Percentiles rank a stretch among this genome's conserved stretches.
These are phyloP conservation scores for Paedocypris micromegethes DNA, from an alignment of 2,797 vertebrate genomes.

Conservation along the genomic window DNA sequence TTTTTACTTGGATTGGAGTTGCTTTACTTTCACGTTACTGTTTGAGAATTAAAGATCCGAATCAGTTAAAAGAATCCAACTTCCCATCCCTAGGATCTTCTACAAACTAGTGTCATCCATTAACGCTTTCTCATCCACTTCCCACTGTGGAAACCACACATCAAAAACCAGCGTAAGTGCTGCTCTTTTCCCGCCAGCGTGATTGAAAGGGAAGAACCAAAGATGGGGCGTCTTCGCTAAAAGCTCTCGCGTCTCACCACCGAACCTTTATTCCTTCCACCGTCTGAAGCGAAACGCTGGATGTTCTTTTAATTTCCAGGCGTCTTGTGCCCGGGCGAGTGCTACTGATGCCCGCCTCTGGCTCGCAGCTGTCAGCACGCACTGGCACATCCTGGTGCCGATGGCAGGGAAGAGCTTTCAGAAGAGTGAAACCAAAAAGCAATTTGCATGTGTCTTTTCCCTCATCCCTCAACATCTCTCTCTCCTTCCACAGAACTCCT, in stretches of 20 bases:
- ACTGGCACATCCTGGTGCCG: constrained; percentile 27
- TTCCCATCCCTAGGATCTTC: no score
- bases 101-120: no score
- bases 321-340: constrained; percentile 32
- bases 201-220: constrained; percentile 21
- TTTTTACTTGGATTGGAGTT: no score
- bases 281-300: constrained; percentile 22
- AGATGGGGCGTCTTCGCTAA: constrained; percentile 11
- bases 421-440: constrained; percentile 48
- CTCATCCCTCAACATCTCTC: constrained; percentile 22
- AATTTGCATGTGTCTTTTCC: constrained; percentile 50
- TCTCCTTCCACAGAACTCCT: constrained; percentile 75
- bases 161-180: constrained; percentile 17
- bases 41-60: no score
- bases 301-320: constrained; percentile 38
- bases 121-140: not conserved
- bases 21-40: no score
- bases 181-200: constrained; percentile 14
- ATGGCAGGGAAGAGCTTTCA: constrained; percentile 42
- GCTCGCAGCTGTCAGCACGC: constrained; percentile 34
- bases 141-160: constrained; percentile 8
- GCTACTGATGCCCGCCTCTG: constrained; percentile 47
- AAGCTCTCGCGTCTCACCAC: constrained; percentile 15
- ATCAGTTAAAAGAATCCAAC: no score
- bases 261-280: constrained; percentile 5